phyloP scores from a whole-genome alignment of 2,113 vertebrate genomes.

The Mixornis gularis region DNA sequence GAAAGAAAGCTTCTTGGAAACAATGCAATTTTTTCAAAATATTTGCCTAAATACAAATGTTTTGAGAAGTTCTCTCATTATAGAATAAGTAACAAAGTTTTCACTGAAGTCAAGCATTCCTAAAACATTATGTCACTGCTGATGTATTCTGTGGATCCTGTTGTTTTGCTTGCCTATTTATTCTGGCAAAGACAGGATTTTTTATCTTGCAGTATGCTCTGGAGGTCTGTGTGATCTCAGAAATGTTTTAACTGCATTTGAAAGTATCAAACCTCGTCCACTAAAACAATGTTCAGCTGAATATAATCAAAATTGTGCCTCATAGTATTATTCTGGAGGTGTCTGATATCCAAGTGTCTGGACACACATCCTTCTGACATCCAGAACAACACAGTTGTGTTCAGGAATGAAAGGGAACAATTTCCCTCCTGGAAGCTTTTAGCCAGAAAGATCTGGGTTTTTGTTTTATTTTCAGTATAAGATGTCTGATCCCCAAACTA shows the following conservation, averaged over 20 bases:
- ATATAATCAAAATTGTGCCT: not conserved
- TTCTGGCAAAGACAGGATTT: not conserved
- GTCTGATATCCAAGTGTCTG: not conserved
- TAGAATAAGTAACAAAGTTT: not conserved
- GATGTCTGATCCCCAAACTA: not conserved
- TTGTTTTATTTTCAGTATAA: not conserved
- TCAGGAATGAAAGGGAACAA: not conserved
- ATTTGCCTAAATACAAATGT: not conserved
- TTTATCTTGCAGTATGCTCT: not conserved
- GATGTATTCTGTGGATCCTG: not conserved
- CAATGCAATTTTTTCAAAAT: not conserved
- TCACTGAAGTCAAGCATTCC: not conserved
- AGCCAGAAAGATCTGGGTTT: not conserved
- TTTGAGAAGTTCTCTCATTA: not conserved
- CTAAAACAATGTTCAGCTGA: not conserved
- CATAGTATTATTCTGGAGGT: not conserved
- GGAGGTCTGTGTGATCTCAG: not conserved
- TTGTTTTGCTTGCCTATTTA: not conserved
- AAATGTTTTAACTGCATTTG: not conserved
- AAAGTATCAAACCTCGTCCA: not conserved
- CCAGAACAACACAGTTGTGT: not conserved
- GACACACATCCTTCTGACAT: not conserved
- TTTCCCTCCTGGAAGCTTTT: not conserved
- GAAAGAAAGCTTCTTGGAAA: not conserved
- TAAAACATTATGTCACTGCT: not conserved